A percentile compares a stretch with the other conserved stretches of the same genome.
Conservation (phyloP, 1,140 invertebrate genomes). For the Chlorops oryzae region DNA sequence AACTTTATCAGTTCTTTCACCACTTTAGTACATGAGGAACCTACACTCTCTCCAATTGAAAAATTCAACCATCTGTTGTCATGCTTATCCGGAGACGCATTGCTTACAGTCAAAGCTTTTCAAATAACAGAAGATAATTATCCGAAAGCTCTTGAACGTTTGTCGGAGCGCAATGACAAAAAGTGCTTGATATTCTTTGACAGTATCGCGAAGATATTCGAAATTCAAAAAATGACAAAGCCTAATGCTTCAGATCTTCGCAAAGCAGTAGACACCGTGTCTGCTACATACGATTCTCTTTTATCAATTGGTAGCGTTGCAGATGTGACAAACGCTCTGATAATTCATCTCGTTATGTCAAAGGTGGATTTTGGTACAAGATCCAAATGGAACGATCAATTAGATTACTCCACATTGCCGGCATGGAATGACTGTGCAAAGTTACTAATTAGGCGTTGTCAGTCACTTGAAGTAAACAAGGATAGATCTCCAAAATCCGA, state of each 20-base stretch:
- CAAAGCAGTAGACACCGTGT: conserved; percentile 6
- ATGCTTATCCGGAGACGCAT: no score
- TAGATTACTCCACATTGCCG: conserved; percentile 8
- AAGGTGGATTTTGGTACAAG: conserved; percentile 11
- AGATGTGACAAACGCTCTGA: not conserved
- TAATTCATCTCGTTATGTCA: conserved; percentile 12
- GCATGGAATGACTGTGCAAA: conserved; percentile 10
- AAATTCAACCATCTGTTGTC: conserved; percentile 16
- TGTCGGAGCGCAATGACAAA: conserved; percentile 10
- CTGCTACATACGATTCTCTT: conserved; percentile 10
- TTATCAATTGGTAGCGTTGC: conserved; percentile 9
- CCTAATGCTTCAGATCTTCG: conserved; percentile 4
- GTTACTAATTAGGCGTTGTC: conserved; percentile 5
- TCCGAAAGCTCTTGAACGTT: conserved; percentile 9
- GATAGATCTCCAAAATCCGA: no score
- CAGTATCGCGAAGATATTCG: not conserved
- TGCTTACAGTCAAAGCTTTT: conserved; percentile 9
- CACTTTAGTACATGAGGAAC: conserved; percentile 3
- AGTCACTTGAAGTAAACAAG: no score
- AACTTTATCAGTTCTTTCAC: conserved; percentile 1
- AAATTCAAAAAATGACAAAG: not conserved
- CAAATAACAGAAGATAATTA: conserved; percentile 10
- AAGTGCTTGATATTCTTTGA: conserved; percentile 9
- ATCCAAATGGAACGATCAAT: conserved; percentile 10
- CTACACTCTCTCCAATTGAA: conserved; percentile 5